These are phyloP conservation scores for Petaurus breviceps DNA, from an alignment of 2,113 vertebrate genomes.

Conservation along the genomic window DNA sequence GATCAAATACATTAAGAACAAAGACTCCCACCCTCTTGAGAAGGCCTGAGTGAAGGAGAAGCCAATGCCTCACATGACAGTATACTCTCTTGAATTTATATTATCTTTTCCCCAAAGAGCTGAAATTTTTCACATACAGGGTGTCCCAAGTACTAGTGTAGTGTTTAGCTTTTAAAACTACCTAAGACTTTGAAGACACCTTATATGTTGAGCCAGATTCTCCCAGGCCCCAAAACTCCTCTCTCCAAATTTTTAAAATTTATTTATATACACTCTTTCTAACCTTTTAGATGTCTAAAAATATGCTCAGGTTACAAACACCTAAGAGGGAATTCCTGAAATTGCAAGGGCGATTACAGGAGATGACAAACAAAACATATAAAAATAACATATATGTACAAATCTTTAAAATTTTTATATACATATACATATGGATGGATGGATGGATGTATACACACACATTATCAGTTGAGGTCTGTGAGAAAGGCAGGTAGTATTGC, in stretches of 20 bases:
- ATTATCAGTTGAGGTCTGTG: not conserved
- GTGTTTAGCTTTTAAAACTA: not conserved
- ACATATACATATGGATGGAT: not conserved
- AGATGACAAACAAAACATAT: not conserved
- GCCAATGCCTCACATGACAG: not conserved
- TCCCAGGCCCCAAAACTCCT: not conserved
- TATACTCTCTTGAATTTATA: fast-evolving
- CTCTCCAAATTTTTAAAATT: not conserved
- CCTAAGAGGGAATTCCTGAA: not conserved
- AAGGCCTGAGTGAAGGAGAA: not conserved
- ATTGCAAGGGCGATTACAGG: not conserved
- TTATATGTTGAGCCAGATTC: not conserved
- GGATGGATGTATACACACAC: too few species aligned
- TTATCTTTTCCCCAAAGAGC: not conserved
- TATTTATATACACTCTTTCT: not conserved
- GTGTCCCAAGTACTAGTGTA: not conserved
- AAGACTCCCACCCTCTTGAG: not conserved
- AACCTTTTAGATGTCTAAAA: not conserved
- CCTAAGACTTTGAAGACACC: not conserved
- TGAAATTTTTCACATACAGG: not conserved
- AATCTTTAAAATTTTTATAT: not conserved
- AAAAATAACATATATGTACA: not conserved
- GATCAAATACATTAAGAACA: not conserved
- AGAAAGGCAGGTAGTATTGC: not conserved
- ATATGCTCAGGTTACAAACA: not conserved